Percentiles rank a stretch among this genome's conserved stretches.
Conservation (phyloP, 2,113 vertebrate genomes). For the Esox niger region DNA sequence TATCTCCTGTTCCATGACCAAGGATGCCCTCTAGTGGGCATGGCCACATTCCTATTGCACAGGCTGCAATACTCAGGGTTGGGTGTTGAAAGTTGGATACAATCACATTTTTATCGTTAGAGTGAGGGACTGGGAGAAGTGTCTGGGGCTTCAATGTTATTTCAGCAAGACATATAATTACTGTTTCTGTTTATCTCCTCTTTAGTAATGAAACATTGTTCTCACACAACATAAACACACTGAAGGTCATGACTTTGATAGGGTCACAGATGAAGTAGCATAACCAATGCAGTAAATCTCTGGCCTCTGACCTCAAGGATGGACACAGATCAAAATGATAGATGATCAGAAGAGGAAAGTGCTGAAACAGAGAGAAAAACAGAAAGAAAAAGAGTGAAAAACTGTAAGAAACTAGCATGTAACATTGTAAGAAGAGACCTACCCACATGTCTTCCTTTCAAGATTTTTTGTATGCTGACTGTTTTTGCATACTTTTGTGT, state of each 20-base stretch:
- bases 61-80: no score
- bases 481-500: no score
- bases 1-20: neutral
- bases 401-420: neutral
- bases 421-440: neutral
- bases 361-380: neutral
- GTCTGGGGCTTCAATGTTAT: no score
- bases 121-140: no score
- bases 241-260: neutral
- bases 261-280: no score
- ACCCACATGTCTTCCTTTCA: neutral
- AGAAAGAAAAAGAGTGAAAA: neutral
- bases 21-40: constrained; percentile 18
- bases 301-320: neutral
- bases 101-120: no score
- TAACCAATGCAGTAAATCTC: neutral
- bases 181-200: constrained; percentile 7
- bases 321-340: neutral
- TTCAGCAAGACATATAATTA: constrained; percentile 21
- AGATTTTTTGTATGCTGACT: neutral
- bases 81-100: no score
- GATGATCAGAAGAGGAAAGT: neutral
- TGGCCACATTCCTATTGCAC: neutral
- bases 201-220: constrained; percentile 1
- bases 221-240: neutral